Base-by-base conservation (phyloP, 1,140 invertebrate species). In the Pseudomyrmex dendroicus region DNA sequence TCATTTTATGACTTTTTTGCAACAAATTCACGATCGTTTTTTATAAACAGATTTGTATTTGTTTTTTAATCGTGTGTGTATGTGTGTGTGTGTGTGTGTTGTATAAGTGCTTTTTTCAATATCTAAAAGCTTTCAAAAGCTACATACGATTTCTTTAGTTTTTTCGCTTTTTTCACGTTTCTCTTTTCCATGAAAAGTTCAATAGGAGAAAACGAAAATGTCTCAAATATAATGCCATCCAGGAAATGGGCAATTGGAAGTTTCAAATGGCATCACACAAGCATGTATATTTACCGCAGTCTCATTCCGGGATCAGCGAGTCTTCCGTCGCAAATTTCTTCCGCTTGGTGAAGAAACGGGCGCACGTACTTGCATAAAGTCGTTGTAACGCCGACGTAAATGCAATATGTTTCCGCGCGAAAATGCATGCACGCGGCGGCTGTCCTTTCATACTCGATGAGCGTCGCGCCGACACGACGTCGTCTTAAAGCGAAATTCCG, bases 341-440 rank as follows among this genome's bases (percentile, higher is more conserved):
- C 46, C 3, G 73, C 85, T 84, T 59, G 56, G 35, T 62, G 61
- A 78, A 68, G 57, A 76, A 25, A 66, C 76, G 63, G 76, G 83
- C 84, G 72, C 83, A 77, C 83, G 83, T 87, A 88, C 73, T 82
- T 82, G 66, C 86, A 61, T 85, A 87, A 87, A 88, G 87, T 85
- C 72, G 67, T 87, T 87, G 87, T 85, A 87, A 85, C 67, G 73
- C 56, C 61, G 35, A 85, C 83, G 67, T 85, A 88, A 88, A 88
- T 88, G 72, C 83, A 76, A 88, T 87, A 88, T 85, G 85, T 84
- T 87, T 74, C 64, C 86, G 72, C 25, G 76, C 54, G 72, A 84
- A 84, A 86, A 87, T 87, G 85, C 82, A 84, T 35, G 72, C 52
- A 59, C 46, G 35, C 5, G 4, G 3, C 52, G 44, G n/a, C 8